Evolutionary conservation across 2,888 invertebrate species (phyloP), one percentile per base, ranked within the genome.

Genomic region (Stictocephala bisonia): DNA sequence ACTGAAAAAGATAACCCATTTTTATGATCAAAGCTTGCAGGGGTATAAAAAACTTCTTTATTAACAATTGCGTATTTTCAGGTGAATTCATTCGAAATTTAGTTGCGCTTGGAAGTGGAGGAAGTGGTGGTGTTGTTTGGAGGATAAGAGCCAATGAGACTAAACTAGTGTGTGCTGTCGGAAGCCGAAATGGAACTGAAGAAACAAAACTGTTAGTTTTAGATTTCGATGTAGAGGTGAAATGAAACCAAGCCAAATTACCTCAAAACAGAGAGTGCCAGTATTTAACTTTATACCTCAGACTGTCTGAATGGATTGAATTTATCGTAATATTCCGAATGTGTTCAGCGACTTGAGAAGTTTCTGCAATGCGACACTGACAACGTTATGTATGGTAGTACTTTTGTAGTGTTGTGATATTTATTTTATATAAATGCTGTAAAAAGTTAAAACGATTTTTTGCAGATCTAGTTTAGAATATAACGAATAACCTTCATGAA

Each of bases 111-210:
- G 93, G 94, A 75, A 96, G 96, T 78, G 97, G 98, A 24, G 98
- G 98, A 1, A 95, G 95, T 53, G 99, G 99, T 1, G 99, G 99
- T 53, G 99, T 99, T 20, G 99, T 99, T 13, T 99, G 99, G 99
- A 90, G 99, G 58, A 97, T 99, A 77, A 87, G 94, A 74, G 97
- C 98, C 69, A 97, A 94, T 81, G 94, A 97, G 82, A 98, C 98
- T 20, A 97, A 97, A 85, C 89, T 99, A 76, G 96, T 99, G 64
- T 99, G 99, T 85, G 99, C 99, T 2, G 99, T 99, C 18, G 99
- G 99, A 73, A 98, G 97, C 78, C 90, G 99, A 40, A 99, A 99
- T 83, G 98, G 98, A 72, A 99, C 98, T 4, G 99, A 99, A 86
- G 99, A 99, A 85, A 99, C 99, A 7, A 99, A 99, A 85, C 89